Base-by-base conservation (phyloP, 2,113 vertebrate species). In the Tragulus kanchil region DNA sequence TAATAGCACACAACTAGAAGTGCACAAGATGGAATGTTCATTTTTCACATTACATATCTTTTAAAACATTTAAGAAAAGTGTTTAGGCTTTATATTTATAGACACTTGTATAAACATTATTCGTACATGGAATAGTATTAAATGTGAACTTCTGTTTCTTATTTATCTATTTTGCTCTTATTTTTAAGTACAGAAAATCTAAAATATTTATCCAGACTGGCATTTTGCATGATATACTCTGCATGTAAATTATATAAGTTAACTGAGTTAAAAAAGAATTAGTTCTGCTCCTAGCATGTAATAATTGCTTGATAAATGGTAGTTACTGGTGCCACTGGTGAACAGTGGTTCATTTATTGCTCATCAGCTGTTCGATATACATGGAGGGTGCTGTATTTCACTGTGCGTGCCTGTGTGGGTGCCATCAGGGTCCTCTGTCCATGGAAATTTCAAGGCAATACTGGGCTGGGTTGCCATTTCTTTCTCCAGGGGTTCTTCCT, bases 181-280 rank as follows among this genome's bases (percentile, higher is more conserved):
- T n/a, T 25, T 69, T 88, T 81, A 90, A 84, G 36, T 45, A 15
- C 62, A 93, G 58, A 84, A 95, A 79, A 89, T 91, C 75, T 83
- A 84, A 97, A 88, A 25, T 71, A 61, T 54, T 89, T n/a, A n/a
- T n/a, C n/a, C n/a, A n/a, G n/a, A n/a, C n/a, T n/a, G n/a, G n/a
- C n/a, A n/a, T n/a, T n/a, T n/a, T n/a, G n/a, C n/a, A n/a, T n/a
- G n/a, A n/a, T n/a, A n/a, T n/a, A n/a, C n/a, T n/a, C n/a, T n/a
- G n/a, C n/a, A n/a, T n/a, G n/a, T n/a, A n/a, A n/a, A n/a, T n/a
- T n/a, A n/a, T n/a, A n/a, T n/a, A n/a, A n/a, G n/a, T n/a, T n/a
- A n/a, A n/a, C n/a, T n/a, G n/a, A n/a, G n/a, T n/a, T n/a, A n/a
- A n/a, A n/a, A n/a, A n/a, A n/a, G n/a, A n/a, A n/a, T n/a, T n/a